Conservation (phyloP, 2,888 invertebrate genomes). For the Axea sp. region DNA sequence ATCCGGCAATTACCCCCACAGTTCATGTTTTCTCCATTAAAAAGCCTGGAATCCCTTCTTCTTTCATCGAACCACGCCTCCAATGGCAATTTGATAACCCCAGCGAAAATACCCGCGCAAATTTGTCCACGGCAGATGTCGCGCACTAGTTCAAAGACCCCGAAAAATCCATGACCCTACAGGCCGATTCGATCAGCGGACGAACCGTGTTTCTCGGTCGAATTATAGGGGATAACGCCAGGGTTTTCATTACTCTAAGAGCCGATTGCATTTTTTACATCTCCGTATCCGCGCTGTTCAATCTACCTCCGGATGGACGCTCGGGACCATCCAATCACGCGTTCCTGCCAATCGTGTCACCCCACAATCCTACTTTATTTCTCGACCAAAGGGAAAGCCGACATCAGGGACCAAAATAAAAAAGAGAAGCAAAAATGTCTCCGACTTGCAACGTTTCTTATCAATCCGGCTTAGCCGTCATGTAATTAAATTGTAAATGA, state of each 20-base stretch:
- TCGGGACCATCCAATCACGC: slow-evolving; percentile 77
- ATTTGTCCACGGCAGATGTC: slow-evolving; percentile 60
- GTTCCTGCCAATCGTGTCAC: slow-evolving; percentile 75
- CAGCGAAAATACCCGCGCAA: slow-evolving; percentile 20
- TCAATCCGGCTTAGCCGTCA: slow-evolving; percentile 67
- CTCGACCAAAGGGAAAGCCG: slow-evolving; percentile 57
- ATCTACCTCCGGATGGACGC: slow-evolving; percentile 73
- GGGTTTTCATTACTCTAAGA: slow-evolving; percentile 78
- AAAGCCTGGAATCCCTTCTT: not conserved
- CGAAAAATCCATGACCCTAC: slow-evolving; percentile 61
- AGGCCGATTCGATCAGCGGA: slow-evolving; percentile 62
- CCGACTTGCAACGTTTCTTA: slow-evolving; percentile 17
- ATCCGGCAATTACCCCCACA: too few species aligned
- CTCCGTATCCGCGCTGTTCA: slow-evolving; percentile 70
- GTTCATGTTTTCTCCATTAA: not conserved
- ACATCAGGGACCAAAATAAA: slow-evolving; percentile 49
- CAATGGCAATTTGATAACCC: slow-evolving; percentile 36
- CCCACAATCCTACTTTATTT: slow-evolving; percentile 64
- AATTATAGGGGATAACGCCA: slow-evolving; percentile 71
- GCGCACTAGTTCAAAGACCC: slow-evolving; percentile 62
- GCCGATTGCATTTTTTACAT: slow-evolving; percentile 79
- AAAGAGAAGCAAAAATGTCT: slow-evolving; percentile 46
- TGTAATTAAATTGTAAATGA: slow-evolving; percentile 75
- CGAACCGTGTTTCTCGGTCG: slow-evolving; percentile 64
- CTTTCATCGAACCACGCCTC: slow-evolving; percentile 23